phyloP scores from a whole-genome alignment of 2,888 invertebrate species.

The Carcina quercana region DNA sequence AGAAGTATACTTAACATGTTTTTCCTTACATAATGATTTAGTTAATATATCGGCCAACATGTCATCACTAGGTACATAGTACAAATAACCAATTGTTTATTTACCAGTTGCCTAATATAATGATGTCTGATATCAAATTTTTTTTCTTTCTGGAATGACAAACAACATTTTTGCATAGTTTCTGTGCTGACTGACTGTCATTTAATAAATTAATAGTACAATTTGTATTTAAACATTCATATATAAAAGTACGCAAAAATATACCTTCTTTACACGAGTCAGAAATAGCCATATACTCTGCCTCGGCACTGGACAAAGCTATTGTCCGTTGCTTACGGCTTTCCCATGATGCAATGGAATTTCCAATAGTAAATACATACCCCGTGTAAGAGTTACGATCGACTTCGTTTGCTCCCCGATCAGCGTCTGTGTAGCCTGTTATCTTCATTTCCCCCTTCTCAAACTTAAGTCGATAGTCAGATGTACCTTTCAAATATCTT shows the following conservation, averaged over 20 bases:
- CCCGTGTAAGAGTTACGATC: background rate
- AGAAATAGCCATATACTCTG: background rate
- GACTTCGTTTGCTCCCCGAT: conserved; percentile 2
- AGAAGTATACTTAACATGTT: background rate
- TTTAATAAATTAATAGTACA: background rate
- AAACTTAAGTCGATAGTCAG: conserved; percentile 1
- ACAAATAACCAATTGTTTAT: background rate
- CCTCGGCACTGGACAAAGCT: background rate
- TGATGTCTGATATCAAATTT: too few species aligned
- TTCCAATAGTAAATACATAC: background rate
- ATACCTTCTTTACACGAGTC: conserved; percentile 1
- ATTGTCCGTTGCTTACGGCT: background rate
- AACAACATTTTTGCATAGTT: background rate
- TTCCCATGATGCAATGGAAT: background rate
- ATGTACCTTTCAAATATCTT: too few species aligned
- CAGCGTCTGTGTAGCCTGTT: conserved; percentile 2
- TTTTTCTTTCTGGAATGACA: background rate
- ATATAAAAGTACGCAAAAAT: background rate
- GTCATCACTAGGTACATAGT: background rate
- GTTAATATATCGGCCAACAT: background rate
- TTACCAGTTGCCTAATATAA: background rate
- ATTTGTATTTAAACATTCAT: background rate
- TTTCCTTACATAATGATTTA: background rate
- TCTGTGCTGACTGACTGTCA: background rate
- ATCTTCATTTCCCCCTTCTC: background rate